These are phyloP conservation scores for Agriotes lineatus DNA, from an alignment of 2,888 invertebrate species.

Conservation along the genomic window DNA sequence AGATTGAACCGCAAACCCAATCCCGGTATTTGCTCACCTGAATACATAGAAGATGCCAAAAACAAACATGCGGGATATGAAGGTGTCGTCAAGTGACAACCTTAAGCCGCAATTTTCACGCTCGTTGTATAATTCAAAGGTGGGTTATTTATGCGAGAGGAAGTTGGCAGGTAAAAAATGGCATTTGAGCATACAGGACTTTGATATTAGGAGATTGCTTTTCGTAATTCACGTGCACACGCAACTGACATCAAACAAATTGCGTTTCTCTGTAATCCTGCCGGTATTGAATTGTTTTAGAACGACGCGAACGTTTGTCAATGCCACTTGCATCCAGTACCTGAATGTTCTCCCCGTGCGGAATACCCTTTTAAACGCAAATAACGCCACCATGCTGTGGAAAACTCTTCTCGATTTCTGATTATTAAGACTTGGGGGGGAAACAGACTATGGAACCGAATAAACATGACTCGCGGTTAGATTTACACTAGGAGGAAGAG, in stretches of 20 bases:
- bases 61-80: conserved; percentile 49
- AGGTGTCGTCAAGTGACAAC: conserved; percentile 46
- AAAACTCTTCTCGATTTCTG: conserved; percentile 9
- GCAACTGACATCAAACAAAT: conserved; percentile 46
- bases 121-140: conserved; percentile 44
- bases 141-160: conserved; percentile 43
- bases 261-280: conserved; percentile 43
- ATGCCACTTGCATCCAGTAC: conserved; percentile 37
- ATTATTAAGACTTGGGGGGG: too few relatives aligned
- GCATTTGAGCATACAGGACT: conserved; percentile 43
- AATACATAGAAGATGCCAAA: conserved; percentile 48
- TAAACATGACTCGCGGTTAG: too few relatives aligned
- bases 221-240: conserved; percentile 44
- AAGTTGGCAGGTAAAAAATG: conserved; percentile 42
- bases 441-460: too few relatives aligned
- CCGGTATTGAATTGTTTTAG: conserved; percentile 43
- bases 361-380: conserved; percentile 14
- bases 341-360: background rate
- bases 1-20: conserved; percentile 36
- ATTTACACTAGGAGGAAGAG: too few relatives aligned
- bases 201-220: conserved; percentile 45
- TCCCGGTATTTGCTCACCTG: conserved; percentile 49
- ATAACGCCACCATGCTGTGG: conserved; percentile 15
- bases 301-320: conserved; percentile 39
- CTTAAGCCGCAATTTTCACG: conserved; percentile 44